Conservation (phyloP, 2,888 invertebrate genomes). For the Smittia sp. region DNA sequence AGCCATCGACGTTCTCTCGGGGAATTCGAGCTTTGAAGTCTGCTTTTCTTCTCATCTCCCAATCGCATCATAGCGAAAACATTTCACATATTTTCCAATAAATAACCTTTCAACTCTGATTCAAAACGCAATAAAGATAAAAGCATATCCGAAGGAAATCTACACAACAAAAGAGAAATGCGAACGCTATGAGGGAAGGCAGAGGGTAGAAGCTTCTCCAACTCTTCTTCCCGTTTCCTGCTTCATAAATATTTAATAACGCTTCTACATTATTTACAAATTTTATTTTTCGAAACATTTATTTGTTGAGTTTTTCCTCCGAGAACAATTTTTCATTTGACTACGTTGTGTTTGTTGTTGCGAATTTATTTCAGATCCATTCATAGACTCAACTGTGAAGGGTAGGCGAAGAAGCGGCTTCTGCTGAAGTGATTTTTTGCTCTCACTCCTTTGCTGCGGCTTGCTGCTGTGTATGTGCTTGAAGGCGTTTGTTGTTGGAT, state of each 20-base stretch:
- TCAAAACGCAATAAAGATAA: slow-evolving; percentile 29
- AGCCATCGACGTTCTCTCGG: too few relatives aligned
- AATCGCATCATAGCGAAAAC: not conserved
- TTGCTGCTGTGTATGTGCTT: not conserved
- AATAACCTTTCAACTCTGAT: slow-evolving; percentile 33
- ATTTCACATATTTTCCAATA: slow-evolving; percentile 16
- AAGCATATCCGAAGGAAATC: not conserved
- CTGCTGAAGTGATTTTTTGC: slow-evolving; percentile 1
- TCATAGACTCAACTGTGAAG: not conserved
- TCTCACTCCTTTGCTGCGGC: not conserved
- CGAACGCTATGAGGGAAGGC: not conserved
- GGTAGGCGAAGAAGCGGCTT: not conserved
- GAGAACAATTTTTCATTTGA: slow-evolving; percentile 29
- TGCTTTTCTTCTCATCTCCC: too few relatives aligned
- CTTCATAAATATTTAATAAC: slow-evolving; percentile 25
- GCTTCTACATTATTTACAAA: slow-evolving; percentile 18
- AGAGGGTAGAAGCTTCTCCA: not conserved
- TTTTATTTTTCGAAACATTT: slow-evolving; percentile 3
- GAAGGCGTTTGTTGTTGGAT: not conserved
- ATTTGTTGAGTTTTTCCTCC: slow-evolving; percentile 2
- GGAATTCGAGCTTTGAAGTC: too few relatives aligned
- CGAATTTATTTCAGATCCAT: not conserved
- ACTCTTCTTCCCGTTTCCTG: not conserved
- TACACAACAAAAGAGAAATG: not conserved
- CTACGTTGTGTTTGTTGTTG: not conserved